Conservation (phyloP, 1,140 invertebrate genomes). For the Drosophila gunungcola region DNA sequence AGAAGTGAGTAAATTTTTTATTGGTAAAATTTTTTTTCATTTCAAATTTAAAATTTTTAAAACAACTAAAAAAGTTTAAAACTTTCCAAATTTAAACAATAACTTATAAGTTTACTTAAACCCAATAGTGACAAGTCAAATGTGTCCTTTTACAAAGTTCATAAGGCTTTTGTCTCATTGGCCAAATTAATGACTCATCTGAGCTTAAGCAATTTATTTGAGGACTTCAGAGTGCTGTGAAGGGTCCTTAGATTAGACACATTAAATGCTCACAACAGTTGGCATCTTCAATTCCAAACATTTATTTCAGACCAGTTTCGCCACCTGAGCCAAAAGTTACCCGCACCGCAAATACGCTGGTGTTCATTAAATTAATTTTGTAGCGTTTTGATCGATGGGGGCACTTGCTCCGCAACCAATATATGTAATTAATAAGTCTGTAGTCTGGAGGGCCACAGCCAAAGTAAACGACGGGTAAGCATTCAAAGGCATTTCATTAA, state of each 20-base stretch:
- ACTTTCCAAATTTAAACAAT: no score
- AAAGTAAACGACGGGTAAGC: not conserved
- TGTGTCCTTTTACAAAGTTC: not conserved
- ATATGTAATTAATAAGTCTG: slow-evolving; percentile 48
- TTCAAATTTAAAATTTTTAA: no score
- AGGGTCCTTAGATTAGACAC: not conserved
- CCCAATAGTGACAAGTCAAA: not conserved
- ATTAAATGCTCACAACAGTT: slow-evolving; percentile 2
- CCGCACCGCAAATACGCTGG: slow-evolving; percentile 9
- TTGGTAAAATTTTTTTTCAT: no score
- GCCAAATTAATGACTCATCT: not conserved
- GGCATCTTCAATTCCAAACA: not conserved
- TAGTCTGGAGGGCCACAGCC: not conserved
- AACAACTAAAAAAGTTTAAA: no score
- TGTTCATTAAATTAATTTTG: slow-evolving; percentile 47
- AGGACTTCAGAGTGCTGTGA: slow-evolving; percentile 1
- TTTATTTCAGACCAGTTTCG: slow-evolving; percentile 11
- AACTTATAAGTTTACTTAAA: not conserved
- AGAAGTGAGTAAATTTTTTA: no score
- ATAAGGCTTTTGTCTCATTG: not conserved
- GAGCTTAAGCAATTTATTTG: not conserved
- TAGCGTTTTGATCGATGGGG: slow-evolving; percentile 38
- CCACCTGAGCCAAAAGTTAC: slow-evolving; percentile 31
- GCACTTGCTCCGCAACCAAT: slow-evolving; percentile 19
- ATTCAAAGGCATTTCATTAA: slow-evolving; percentile 41